Percentiles rank a stretch among this genome's conserved stretches.
These are phyloP conservation scores for Caenorhabditis sp. DNA, from an alignment of 2,888 invertebrate species.

Conservation along the genomic window DNA sequence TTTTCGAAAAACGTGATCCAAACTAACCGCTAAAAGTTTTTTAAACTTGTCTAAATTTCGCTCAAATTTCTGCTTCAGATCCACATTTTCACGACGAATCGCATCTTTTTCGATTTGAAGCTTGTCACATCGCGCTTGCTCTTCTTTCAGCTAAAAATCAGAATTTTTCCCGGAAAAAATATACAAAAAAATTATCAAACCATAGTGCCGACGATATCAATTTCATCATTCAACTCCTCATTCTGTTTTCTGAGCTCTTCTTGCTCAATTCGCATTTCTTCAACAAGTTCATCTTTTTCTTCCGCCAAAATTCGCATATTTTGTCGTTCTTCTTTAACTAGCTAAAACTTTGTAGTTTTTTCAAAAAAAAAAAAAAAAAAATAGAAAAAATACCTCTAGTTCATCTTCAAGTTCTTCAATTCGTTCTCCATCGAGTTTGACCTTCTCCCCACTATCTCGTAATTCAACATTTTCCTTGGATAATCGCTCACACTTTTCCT, in stretches of 20 bases:
- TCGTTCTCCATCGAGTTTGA: conserved; percentile 1
- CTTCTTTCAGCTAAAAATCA: conserved; percentile 11
- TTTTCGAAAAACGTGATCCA: too few species aligned
- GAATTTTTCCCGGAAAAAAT: too few species aligned
- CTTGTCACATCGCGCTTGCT: conserved; percentile 18
- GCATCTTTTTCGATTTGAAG: conserved; percentile 7
- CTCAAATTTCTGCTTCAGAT: conserved; percentile 13
- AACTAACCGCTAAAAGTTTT: background rate
- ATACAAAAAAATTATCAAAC: too few species aligned
- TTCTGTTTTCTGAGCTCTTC: background rate
- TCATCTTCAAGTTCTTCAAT: conserved; percentile 27
- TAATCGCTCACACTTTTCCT: background rate
- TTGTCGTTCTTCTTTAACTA: conserved; percentile 32
- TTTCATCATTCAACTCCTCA: conserved; percentile 16
- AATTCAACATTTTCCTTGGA: conserved; percentile 5
- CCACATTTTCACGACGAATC: background rate
- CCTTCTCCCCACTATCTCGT: background rate
- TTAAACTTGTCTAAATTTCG: background rate
- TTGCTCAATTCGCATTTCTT: background rate
- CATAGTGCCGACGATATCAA: conserved; percentile 30
- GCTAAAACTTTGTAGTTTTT: background rate
- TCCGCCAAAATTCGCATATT: conserved; percentile 22
- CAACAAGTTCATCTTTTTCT: conserved; percentile 13
- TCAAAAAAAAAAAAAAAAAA: too few species aligned
- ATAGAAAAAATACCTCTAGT: conserved; percentile 16